Conservation (phyloP, 1,140 invertebrate genomes). For the Idris sp. region DNA sequence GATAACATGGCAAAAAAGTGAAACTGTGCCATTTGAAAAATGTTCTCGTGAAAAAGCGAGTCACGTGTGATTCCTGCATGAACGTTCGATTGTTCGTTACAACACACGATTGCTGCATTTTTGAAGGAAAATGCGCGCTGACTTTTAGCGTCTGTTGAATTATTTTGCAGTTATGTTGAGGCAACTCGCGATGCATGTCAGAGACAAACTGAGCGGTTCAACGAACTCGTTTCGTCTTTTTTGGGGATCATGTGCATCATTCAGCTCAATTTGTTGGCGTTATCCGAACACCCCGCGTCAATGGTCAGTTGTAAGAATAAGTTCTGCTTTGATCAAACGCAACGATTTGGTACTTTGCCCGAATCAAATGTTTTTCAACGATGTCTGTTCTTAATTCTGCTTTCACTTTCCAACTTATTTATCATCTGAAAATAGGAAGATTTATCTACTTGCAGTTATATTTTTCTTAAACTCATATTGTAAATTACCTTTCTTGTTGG, state of each 20-base stretch:
- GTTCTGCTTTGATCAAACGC: constrained; percentile 54
- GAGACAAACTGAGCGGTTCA: constrained; percentile 35
- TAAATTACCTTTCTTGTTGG: no score
- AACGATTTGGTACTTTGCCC: constrained; percentile 36
- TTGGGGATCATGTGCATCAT: constrained; percentile 56
- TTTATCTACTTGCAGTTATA: no score
- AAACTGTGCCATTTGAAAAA: constrained; percentile 34
- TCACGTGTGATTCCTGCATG: constrained; percentile 41
- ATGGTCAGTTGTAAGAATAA: constrained; percentile 36
- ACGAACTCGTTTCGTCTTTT: constrained; percentile 35
- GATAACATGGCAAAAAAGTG: constrained; percentile 34
- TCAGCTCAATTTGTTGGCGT: constrained; percentile 45
- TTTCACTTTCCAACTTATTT: no score
- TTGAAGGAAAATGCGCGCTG: no score
- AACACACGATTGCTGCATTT: constrained; percentile 15
- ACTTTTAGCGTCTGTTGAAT: not conserved
- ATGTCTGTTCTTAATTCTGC: no score
- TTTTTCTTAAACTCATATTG: no score
- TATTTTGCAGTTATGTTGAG: constrained; percentile 29
- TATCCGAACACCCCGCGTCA: constrained; percentile 51
- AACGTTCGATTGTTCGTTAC: constrained; percentile 28
- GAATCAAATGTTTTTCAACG: constrained; percentile 29
- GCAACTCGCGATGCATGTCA: constrained; percentile 38
- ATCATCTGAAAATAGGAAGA: no score
- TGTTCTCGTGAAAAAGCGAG: constrained; percentile 27